Evolutionary conservation across 2,113 vertebrate species (phyloP).

Genomic region (Ctenodactylus gundi): DNA sequence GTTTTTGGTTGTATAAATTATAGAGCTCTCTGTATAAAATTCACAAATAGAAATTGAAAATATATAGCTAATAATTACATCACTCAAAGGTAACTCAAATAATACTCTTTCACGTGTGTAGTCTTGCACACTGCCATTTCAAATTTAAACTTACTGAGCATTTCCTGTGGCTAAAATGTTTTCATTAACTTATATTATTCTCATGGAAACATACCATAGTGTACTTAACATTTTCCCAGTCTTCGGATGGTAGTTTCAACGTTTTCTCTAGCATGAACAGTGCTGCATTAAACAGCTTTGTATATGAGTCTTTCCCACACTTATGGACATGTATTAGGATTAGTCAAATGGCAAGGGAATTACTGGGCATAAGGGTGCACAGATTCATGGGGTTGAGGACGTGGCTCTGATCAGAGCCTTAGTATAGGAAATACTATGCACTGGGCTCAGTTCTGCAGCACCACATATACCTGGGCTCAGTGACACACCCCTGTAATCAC

Average conservation of each 20-base stretch:
- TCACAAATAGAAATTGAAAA: neutral
- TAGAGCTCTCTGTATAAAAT: neutral
- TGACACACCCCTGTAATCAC: too few species aligned
- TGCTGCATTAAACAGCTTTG: neutral
- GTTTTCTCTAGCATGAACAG: neutral
- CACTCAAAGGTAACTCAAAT: neutral
- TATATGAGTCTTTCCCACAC: neutral
- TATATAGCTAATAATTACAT: neutral
- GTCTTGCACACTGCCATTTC: neutral
- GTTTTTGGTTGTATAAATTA: neutral
- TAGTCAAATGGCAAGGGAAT: neutral
- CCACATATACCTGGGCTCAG: too few species aligned
- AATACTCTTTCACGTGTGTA: neutral
- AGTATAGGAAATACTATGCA: too few species aligned
- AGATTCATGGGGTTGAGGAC: too few species aligned
- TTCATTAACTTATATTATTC: neutral
- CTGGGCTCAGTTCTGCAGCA: too few species aligned
- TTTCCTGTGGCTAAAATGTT: neutral
- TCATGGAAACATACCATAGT: neutral
- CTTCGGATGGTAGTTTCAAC: neutral
- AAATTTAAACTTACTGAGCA: neutral
- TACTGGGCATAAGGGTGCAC: neutral
- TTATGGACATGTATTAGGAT: conserved; percentile 1
- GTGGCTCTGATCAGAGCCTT: too few species aligned
- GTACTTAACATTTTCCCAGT: neutral